Percentiles rank a stretch among this genome's conserved stretches.
phyloP scores from a whole-genome alignment of 1,140 invertebrate genomes.

The Bilobella aurantiaca region DNA sequence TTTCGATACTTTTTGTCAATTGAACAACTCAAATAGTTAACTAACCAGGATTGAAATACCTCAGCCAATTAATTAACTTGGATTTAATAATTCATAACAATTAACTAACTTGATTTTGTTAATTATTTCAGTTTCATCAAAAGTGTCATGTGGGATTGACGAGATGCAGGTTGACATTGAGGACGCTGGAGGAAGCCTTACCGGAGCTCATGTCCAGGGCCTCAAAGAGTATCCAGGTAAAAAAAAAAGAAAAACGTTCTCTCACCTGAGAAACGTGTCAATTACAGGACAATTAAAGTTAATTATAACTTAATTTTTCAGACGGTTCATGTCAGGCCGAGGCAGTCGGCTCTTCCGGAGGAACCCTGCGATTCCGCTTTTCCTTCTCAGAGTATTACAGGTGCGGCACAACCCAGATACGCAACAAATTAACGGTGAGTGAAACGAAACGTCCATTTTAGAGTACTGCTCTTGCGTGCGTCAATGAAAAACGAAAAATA shows the following conservation, averaged over 20 bases:
- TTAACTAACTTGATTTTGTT: neutral
- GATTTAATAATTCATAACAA: neutral
- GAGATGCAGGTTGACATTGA: conserved; percentile 32
- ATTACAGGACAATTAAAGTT: too few species aligned
- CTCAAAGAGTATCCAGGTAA: conserved; percentile 33
- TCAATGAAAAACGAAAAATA: too few species aligned
- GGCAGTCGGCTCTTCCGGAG: conserved; percentile 25
- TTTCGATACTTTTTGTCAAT: too few species aligned
- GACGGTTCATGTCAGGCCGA: conserved; percentile 38
- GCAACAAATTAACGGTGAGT: conserved; percentile 39
- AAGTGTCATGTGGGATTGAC: conserved; percentile 26
- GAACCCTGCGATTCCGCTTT: conserved; percentile 37
- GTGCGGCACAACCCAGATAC: conserved; percentile 42
- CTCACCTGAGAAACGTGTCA: too few species aligned
- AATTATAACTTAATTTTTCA: too few species aligned
- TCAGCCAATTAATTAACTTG: too few species aligned
- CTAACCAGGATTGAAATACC: too few species aligned
- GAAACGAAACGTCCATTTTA: too few species aligned
- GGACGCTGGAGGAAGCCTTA: conserved; percentile 13
- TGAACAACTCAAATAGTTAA: too few species aligned
- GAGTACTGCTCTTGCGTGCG: neutral
- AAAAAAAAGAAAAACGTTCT: too few species aligned
- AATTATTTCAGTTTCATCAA: conserved; percentile 23
- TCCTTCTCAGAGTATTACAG: conserved; percentile 39
- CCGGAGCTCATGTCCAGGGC: conserved; percentile 30